phyloP scores from a whole-genome alignment of 2,888 invertebrate genomes.

The Drosophila parthenogenetica region DNA sequence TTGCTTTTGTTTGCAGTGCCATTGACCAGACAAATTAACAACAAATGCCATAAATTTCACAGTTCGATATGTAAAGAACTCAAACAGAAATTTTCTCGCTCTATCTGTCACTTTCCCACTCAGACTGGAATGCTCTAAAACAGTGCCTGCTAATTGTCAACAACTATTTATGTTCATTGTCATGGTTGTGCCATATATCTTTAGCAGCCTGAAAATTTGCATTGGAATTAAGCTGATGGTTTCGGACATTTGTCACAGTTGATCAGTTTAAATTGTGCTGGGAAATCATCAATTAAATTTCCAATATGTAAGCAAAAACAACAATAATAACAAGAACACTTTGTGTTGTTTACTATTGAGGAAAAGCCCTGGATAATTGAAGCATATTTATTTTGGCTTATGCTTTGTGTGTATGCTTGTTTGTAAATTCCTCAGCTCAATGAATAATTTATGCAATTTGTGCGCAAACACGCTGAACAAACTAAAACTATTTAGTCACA shows the following conservation, averaged over 20 bases:
- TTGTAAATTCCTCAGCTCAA: constrained; percentile 20
- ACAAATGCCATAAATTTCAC: constrained; percentile 72
- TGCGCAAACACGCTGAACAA: constrained; percentile 31
- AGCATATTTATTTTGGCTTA: constrained; percentile 56
- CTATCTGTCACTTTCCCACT: background rate
- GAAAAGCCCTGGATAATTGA: constrained; percentile 46
- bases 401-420: constrained; percentile 8
- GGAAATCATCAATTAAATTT: constrained; percentile 60
- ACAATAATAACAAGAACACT: constrained; percentile 17
- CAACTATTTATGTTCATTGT: constrained; percentile 45
- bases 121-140: background rate
- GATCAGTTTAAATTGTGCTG: constrained; percentile 43
- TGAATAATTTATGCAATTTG: constrained; percentile 58
- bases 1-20: constrained; percentile 48
- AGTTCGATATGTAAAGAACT: constrained; percentile 46
- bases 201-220: constrained; percentile 1
- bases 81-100: background rate
- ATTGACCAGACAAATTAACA: constrained; percentile 73
- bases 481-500: constrained; percentile 59
- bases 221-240: constrained; percentile 27
- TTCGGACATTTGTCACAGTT: constrained; percentile 38
- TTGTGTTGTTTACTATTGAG: constrained; percentile 11
- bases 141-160: constrained; percentile 53
- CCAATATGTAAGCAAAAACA: constrained; percentile 32
- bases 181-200: constrained; percentile 41